Evolutionary conservation across 2,113 vertebrate genomes (phyloP).

Genomic region (Polyodon spathula): DNA sequence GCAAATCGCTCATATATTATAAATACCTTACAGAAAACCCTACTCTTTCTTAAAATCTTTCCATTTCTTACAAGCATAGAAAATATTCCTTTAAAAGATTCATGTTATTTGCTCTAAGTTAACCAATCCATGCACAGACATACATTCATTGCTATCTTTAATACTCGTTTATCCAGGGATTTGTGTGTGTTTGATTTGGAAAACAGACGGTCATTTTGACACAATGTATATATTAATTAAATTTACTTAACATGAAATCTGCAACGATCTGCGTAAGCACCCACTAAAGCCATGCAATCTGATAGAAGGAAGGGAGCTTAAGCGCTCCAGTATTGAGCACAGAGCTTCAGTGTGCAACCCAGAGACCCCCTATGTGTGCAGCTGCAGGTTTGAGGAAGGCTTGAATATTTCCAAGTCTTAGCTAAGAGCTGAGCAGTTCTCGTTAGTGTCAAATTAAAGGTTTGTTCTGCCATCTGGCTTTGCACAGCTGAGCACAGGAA

Average conservation of each 20-base stretch:
- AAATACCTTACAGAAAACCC: too few species aligned
- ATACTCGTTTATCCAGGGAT: too few species aligned
- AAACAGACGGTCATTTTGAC: conserved; percentile 1
- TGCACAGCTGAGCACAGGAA: neutral
- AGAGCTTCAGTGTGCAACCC: neutral
- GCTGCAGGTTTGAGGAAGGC: neutral
- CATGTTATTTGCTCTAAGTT: too few species aligned
- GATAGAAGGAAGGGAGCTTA: neutral
- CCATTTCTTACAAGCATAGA: too few species aligned
- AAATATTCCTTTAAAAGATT: too few species aligned
- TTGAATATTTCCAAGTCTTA: neutral
- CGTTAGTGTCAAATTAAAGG: neutral
- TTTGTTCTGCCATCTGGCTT: neutral
- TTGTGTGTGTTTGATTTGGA: too few species aligned
- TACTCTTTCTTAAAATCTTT: too few species aligned
- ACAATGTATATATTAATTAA: neutral
- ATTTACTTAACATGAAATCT: conserved; percentile 1
- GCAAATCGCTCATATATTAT: too few species aligned
- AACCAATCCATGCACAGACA: too few species aligned
- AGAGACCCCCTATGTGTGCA: neutral
- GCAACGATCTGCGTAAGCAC: neutral
- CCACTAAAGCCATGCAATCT: neutral
- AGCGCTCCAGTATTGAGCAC: neutral
- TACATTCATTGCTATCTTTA: too few species aligned
- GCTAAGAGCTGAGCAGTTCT: neutral